phyloP scores from a whole-genome alignment of 2,888 invertebrate genomes.

The Crocallis elinguaria region DNA sequence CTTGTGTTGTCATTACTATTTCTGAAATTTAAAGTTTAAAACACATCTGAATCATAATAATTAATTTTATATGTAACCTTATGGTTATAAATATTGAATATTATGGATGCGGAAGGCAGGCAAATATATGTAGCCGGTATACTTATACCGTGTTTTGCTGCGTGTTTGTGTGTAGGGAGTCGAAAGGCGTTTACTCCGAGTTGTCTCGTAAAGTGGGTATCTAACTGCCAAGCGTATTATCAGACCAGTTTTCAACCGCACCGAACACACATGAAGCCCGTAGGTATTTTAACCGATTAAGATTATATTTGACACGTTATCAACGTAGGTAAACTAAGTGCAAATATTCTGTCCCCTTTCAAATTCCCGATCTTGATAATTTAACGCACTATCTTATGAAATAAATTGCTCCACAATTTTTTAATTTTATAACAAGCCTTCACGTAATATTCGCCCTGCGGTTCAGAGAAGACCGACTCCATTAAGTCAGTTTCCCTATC shows the following conservation, averaged over 20 bases:
- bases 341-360: slow-evolving; percentile 42
- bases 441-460: not conserved
- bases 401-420: slow-evolving; percentile 5
- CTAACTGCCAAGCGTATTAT: slow-evolving; percentile 73
- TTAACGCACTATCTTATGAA: not conserved
- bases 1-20: slow-evolving; percentile 35
- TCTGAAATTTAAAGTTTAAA: slow-evolving; percentile 7
- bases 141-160: slow-evolving; percentile 39
- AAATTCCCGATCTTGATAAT: slow-evolving; percentile 36
- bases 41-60: slow-evolving; percentile 10
- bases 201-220: slow-evolving; percentile 80
- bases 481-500: slow-evolving; percentile 42
- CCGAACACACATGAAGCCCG: slow-evolving; percentile 63
- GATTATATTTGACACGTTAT: slow-evolving; percentile 71
- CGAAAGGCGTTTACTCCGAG: slow-evolving; percentile 66
- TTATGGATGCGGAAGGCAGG: slow-evolving; percentile 51
- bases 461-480: slow-evolving; percentile 20
- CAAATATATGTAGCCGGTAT: slow-evolving; percentile 54
- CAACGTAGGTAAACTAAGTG: slow-evolving; percentile 57
- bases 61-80: slow-evolving; percentile 20
- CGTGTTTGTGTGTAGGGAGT: slow-evolving; percentile 49
- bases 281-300: slow-evolving; percentile 65
- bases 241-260: slow-evolving; percentile 65
- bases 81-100: slow-evolving; percentile 42
- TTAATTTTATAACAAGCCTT: slow-evolving; percentile 10